These are phyloP conservation scores for Poeciliopsis turneri DNA, from an alignment of 2,797 vertebrate genomes.

Conservation along the genomic window DNA sequence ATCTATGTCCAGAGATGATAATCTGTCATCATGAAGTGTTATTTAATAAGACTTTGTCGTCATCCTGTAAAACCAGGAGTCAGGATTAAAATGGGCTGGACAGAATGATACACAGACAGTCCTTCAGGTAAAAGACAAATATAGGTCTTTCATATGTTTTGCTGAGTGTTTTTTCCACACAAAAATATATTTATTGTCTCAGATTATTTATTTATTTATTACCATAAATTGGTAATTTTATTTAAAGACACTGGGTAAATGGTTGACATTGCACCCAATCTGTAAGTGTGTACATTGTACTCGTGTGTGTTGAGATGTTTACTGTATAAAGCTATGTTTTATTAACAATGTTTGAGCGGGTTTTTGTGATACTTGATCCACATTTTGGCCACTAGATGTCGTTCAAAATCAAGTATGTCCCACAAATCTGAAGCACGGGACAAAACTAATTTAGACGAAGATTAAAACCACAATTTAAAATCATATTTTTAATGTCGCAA, in stretches of 20 bases:
- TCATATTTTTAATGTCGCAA: not conserved
- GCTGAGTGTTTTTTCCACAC: not conserved
- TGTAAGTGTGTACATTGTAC: conserved; percentile 53
- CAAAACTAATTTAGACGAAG: not conserved
- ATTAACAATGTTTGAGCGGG: conserved; percentile 9
- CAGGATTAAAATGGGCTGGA: conserved; percentile 15
- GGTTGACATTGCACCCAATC: conserved; percentile 65
- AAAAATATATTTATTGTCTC: conserved; percentile 46
- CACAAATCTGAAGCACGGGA: not conserved
- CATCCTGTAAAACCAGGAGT: conserved; percentile 7
- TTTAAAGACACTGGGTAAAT: conserved; percentile 47
- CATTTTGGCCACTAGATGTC: conserved; percentile 62
- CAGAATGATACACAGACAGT: conserved; percentile 19
- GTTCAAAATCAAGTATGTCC: conserved; percentile 11
- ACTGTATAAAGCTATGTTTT: conserved; percentile 51
- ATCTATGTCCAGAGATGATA: conserved; percentile 15
- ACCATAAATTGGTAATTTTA: conserved; percentile 35
- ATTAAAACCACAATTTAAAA: not conserved
- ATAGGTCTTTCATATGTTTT: conserved; percentile 27
- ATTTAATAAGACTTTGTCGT: conserved; percentile 27
- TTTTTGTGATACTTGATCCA: not conserved
- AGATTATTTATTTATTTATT: conserved; percentile 73
- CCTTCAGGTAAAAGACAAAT: conserved; percentile 41
- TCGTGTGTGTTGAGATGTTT: conserved; percentile 47
- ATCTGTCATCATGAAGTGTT: conserved; percentile 28